Conservation (phyloP, 2,888 invertebrate species). For the Rhagonycha lutea region DNA sequence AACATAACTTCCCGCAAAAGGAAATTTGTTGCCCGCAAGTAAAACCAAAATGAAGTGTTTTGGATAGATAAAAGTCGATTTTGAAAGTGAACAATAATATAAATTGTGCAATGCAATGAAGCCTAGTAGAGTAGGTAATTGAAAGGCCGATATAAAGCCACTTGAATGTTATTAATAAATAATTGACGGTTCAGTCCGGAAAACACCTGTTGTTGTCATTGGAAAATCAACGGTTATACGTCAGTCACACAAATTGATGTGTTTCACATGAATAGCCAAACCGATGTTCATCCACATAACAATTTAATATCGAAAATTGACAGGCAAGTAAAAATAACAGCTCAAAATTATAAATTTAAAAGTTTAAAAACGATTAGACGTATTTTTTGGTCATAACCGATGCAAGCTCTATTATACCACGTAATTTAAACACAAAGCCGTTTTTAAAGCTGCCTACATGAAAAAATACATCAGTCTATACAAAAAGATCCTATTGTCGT, state of each 20-base stretch:
- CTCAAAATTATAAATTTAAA: background rate
- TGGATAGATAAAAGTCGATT: no score
- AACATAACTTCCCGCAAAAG: constrained; percentile 7
- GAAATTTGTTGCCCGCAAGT: constrained; percentile 9
- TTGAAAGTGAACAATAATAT: background rate
- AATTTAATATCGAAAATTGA: background rate
- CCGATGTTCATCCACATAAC: background rate
- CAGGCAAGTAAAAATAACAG: background rate
- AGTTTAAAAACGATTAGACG: constrained; percentile 1
- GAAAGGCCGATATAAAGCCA: constrained; percentile 16
- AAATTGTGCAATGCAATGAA: background rate
- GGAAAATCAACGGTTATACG: constrained; percentile 23
- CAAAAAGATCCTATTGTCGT: constrained; percentile 39
- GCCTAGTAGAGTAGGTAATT: constrained; percentile 8
- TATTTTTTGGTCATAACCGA: constrained; percentile 8
- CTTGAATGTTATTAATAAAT: constrained; percentile 25
- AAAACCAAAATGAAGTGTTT: background rate
- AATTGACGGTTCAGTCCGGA: constrained; percentile 33
- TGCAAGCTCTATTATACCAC: constrained; percentile 20
- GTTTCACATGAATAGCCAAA: constrained; percentile 11
- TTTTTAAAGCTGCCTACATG: constrained; percentile 27
- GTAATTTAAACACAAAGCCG: constrained; percentile 30
- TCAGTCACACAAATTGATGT: constrained; percentile 25
- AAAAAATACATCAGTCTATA: constrained; percentile 34
- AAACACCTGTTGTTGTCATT: constrained; percentile 36